A percentile compares a stretch with the other conserved stretches of the same genome.
phyloP scores from a whole-genome alignment of 2,113 vertebrate species.

The Pelecanoides urinatrix region DNA sequence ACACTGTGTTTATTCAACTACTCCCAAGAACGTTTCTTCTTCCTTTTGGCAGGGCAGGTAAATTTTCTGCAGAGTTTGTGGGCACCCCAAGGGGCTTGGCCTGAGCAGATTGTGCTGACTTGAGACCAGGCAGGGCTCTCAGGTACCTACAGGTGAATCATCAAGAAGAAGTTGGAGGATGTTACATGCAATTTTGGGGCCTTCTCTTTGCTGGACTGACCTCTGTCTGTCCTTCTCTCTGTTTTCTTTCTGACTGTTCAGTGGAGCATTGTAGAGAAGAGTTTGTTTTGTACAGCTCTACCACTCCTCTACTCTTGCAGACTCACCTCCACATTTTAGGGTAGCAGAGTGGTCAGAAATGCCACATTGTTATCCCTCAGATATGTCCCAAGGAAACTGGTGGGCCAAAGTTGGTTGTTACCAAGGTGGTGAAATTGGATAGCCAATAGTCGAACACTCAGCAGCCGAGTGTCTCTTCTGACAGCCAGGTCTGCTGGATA shows the following conservation, averaged over 20 bases:
- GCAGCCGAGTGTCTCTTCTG: background rate
- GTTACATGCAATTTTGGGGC: background rate
- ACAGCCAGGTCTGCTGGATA: background rate
- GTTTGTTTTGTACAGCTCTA: background rate
- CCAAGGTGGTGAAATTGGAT: background rate
- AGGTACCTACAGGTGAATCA: background rate
- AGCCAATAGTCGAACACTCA: background rate
- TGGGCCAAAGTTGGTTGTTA: background rate
- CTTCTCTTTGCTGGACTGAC: background rate
- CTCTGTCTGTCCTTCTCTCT: background rate
- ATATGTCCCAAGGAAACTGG: background rate
- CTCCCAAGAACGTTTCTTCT: background rate
- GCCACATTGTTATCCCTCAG: background rate
- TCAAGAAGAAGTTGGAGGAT: background rate
- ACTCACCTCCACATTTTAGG: background rate
- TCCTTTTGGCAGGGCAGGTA: background rate
- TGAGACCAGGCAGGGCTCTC: background rate
- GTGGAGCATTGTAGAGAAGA: background rate
- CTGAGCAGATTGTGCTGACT: background rate
- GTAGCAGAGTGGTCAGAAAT: background rate
- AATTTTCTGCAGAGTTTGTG: background rate
- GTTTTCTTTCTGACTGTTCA: background rate
- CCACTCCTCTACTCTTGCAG: background rate
- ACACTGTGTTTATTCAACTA: background rate
- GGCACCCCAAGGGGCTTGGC: background rate